Evolutionary conservation across 2,888 invertebrate genomes (phyloP), one percentile per base, ranked within the genome.

Genomic region (Amphiduros pacificus): DNA sequence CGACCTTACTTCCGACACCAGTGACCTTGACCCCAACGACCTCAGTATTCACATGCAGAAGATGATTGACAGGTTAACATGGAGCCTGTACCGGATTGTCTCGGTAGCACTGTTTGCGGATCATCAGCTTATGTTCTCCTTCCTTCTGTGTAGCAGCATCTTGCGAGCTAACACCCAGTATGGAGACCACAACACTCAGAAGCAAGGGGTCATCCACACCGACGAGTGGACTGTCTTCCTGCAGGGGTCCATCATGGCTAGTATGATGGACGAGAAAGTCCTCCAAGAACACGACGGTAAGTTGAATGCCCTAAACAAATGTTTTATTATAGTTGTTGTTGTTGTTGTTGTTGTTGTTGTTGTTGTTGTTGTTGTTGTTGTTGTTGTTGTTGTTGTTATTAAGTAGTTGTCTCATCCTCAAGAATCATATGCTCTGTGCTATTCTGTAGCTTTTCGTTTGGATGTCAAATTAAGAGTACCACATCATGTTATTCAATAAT

Each of bases 91-190:
- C 65, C 71, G 77, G 40, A 74, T 80, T 11, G 81, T 80, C 26
- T 79, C 79, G 1, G 76, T 79, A 31, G 80, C 77, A 0, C 68
- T 82, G 59, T 82, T 82, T 68, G 74, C 78, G 41, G 72, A 73
- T 56, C 81, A 82, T 63, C 80, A 82, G 73, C 72, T 82, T 31
- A 78, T 76, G 32, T 82, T 82, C 69, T 77, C 81, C 49, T 81
- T 80, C 68, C 71, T 81, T 70, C 57, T 82, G 58, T 76, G 77
- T 31, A 74, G 75, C 17, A 76, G 75, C 65, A 78, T 82, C 24
- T 76, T 81, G 78, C 67, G 75, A 31, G 71, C 77, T 36, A 74
- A 74, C 50, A 60, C 60, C 22, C 63, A 40, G 32, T 73, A 69
- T 58, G 69, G 40, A 9, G 2, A 17, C 9, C 53, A 29, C 5